Conservation (phyloP, 2,888 invertebrate species). For the Dryobotodes eremita region DNA sequence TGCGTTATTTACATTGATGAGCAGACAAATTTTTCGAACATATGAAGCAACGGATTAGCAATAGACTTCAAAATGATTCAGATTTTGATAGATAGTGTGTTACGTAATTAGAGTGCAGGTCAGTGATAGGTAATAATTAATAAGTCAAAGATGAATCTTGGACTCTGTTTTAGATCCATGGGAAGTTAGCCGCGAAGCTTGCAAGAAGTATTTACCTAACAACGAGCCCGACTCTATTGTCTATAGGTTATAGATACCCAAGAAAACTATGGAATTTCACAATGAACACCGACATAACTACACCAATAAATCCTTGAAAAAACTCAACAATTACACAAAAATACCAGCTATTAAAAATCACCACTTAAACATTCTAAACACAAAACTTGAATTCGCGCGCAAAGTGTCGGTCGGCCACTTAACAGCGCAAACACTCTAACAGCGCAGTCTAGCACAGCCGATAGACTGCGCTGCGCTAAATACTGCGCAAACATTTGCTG, state of each 20-base stretch:
- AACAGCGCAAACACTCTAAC: conserved; percentile 60
- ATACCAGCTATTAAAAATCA: background rate
- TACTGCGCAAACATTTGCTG: conserved; percentile 58
- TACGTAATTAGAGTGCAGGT: no score
- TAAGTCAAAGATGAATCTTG: background rate
- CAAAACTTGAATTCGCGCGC: conserved; percentile 34
- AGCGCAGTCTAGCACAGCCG: conserved; percentile 24
- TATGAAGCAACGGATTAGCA: no score
- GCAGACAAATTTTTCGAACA: no score
- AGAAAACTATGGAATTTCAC: background rate
- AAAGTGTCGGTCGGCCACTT: conserved; percentile 61
- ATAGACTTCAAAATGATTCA: no score
- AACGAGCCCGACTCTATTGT: background rate
- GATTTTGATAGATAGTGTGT: no score
- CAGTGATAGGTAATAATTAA: background rate
- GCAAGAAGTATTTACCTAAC: background rate
- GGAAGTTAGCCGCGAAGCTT: background rate
- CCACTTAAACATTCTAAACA: conserved; percentile 23
- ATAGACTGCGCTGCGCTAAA: conserved; percentile 59
- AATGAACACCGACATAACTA: background rate
- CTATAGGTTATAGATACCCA: background rate
- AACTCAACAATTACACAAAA: background rate
- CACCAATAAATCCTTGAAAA: background rate
- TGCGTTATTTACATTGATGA: no score
- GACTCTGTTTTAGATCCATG: background rate